These are phyloP conservation scores for Musca vetustissima DNA, from an alignment of 1,140 invertebrate genomes.

Conservation along the genomic window DNA sequence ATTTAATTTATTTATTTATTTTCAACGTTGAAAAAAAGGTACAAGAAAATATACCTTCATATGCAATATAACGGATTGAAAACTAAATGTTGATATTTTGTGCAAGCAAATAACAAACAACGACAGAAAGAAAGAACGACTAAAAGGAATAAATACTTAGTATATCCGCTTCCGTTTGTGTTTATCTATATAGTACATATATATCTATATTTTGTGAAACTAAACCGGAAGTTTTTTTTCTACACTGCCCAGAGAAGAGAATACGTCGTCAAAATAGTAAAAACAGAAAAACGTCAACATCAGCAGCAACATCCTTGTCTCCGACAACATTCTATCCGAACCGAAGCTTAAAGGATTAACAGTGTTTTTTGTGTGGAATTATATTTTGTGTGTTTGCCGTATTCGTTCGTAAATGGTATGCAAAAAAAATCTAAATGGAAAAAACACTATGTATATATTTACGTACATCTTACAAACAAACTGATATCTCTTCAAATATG, in stretches of 20 bases:
- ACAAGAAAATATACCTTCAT: neutral
- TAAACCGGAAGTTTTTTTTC: conserved; percentile 13
- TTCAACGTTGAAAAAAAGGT: neutral
- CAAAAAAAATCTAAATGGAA: neutral
- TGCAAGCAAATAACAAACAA: too few relatives aligned
- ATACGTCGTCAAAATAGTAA: neutral
- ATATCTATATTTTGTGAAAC: conserved; percentile 8
- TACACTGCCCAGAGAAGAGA: neutral
- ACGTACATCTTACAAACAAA: neutral
- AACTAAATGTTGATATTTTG: too few relatives aligned
- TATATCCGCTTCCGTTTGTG: too few relatives aligned
- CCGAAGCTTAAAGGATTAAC: conserved; percentile 17
- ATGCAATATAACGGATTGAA: neutral
- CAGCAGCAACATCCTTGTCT: neutral
- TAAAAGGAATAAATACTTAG: too few relatives aligned
- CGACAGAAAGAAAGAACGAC: too few relatives aligned
- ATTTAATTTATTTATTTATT: neutral
- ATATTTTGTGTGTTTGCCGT: neutral
- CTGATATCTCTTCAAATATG: neutral
- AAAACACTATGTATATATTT: too few relatives aligned
- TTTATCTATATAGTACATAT: too few relatives aligned
- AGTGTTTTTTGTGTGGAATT: conserved; percentile 20
- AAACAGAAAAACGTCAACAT: neutral
- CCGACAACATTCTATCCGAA: neutral
- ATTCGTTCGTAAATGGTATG: conserved; percentile 9